These are phyloP conservation scores for Leucophora obtusa DNA, from an alignment of 2,888 invertebrate genomes.

Conservation along the genomic window DNA sequence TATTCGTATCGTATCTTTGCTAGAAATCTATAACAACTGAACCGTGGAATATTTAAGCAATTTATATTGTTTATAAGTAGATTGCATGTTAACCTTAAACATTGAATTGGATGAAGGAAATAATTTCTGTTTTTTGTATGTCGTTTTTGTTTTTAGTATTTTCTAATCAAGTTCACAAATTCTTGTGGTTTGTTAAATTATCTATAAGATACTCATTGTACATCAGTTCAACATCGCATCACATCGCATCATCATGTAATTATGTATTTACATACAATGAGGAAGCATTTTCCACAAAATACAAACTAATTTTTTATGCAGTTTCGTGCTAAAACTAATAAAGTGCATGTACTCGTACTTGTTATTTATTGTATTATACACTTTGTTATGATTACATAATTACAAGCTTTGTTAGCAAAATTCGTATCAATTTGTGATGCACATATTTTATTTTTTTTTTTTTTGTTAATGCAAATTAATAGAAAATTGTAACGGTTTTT, in stretches of 20 bases:
- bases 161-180: background rate
- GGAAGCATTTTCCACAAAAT: constrained; percentile 45
- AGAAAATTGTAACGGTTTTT: too few relatives aligned
- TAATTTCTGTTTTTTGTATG: background rate
- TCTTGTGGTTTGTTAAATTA: constrained; percentile 11
- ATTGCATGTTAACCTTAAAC: constrained; percentile 51
- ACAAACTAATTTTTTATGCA: constrained; percentile 18
- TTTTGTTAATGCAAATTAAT: too few relatives aligned
- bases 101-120: constrained; percentile 28
- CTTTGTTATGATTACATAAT: constrained; percentile 6
- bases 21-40: constrained; percentile 24
- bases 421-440: background rate
- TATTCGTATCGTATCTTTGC: constrained; percentile 9
- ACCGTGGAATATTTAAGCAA: constrained; percentile 16
- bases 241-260: constrained; percentile 20
- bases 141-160: background rate
- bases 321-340: constrained; percentile 46
- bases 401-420: background rate
- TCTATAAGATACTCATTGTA: background rate
- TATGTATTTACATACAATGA: constrained; percentile 58
- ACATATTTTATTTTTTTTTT: background rate
- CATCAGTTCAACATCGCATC: background rate
- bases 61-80: background rate
- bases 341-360: constrained; percentile 10
- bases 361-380: background rate